Conservation (phyloP, 1,140 invertebrate genomes). For the Thrips palmi region DNA sequence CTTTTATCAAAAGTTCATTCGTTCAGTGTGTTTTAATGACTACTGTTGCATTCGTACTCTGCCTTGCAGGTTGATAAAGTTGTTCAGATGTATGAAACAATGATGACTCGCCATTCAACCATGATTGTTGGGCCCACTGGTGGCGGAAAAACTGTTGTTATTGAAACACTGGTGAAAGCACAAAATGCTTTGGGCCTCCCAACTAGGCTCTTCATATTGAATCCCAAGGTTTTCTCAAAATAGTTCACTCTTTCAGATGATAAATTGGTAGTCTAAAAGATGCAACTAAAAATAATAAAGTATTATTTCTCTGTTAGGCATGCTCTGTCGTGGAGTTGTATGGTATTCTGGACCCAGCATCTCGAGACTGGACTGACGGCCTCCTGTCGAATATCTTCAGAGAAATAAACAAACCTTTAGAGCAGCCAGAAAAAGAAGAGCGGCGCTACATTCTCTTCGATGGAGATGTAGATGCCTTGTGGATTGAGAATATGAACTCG, state of each 20-base stretch:
- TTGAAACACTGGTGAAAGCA: slow-evolving; percentile 60
- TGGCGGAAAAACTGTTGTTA: slow-evolving; percentile 73
- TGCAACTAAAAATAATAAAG: neutral
- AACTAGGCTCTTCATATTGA: slow-evolving; percentile 59
- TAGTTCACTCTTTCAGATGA: neutral
- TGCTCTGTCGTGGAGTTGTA: slow-evolving; percentile 76
- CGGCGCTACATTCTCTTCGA: slow-evolving; percentile 74
- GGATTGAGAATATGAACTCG: slow-evolving; percentile 94
- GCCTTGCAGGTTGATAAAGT: slow-evolving; percentile 61
- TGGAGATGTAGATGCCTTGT: slow-evolving; percentile 80
- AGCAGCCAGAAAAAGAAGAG: slow-evolving; percentile 42
- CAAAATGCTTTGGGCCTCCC: slow-evolving; percentile 46
- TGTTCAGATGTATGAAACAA: slow-evolving; percentile 78
- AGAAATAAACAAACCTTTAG: slow-evolving; percentile 68
- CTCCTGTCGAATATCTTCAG: slow-evolving; percentile 77
- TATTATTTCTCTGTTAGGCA: slow-evolving; percentile 35
- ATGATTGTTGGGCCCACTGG: slow-evolving; percentile 86
- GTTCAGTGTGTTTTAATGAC: slow-evolving; percentile 9
- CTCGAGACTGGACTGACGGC: slow-evolving; percentile 83
- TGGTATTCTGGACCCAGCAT: slow-evolving; percentile 66
- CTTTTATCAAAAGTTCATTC: slow-evolving; percentile 4
- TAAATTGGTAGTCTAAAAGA: neutral
- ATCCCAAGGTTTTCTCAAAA: slow-evolving; percentile 46
- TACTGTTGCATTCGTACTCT: too few relatives aligned
- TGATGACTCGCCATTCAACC: slow-evolving; percentile 80